phyloP scores from a whole-genome alignment of 2,797 vertebrate species.

The Labeo calbasu region DNA sequence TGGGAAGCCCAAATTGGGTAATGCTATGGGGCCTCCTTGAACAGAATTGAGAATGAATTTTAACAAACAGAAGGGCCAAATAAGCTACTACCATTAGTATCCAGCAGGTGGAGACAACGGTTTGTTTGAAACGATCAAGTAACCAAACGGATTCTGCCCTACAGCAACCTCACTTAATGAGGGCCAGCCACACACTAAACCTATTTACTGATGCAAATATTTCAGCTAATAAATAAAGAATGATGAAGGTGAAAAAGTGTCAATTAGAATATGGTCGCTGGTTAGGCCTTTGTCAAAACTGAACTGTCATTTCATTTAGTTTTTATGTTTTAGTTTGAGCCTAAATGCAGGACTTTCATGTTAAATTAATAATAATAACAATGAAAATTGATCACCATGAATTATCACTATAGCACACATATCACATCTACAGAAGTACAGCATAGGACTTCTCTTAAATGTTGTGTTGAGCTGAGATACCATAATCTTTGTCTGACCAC shows the following conservation, averaged over 20 bases:
- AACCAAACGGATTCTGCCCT: background rate
- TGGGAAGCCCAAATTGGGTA: background rate
- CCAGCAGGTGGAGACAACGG: conserved; percentile 76
- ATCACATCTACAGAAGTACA: background rate
- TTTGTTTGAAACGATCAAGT: conserved; percentile 47
- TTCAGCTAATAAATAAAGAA: background rate
- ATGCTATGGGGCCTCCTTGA: background rate
- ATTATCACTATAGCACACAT: background rate
- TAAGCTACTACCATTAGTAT: conserved; percentile 26
- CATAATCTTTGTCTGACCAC: background rate
- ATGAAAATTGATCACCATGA: background rate
- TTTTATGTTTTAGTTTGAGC: background rate
- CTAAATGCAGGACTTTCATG: background rate
- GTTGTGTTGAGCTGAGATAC: background rate
- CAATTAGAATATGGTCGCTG: background rate
- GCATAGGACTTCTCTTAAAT: background rate
- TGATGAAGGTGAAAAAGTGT: background rate
- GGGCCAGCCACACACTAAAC: background rate
- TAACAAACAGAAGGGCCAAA: background rate
- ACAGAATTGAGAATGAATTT: background rate
- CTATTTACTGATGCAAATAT: background rate
- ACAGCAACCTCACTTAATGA: background rate
- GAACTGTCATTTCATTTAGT: background rate
- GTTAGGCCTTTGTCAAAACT: background rate
- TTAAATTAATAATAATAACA: background rate